phyloP scores from a whole-genome alignment of 2,797 vertebrate genomes.

The Lepus oiostolus region DNA sequence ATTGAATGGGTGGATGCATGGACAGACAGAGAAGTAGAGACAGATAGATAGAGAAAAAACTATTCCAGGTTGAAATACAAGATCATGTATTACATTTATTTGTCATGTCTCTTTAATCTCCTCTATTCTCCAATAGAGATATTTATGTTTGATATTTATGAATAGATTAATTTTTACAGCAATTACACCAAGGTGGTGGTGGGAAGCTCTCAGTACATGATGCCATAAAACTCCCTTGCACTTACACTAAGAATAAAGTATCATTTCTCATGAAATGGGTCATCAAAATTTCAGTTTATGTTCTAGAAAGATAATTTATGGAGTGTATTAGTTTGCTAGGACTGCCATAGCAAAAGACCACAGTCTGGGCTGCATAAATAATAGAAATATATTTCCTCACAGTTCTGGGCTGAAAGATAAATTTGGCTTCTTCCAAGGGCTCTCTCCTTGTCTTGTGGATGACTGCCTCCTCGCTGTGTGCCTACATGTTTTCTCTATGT shows the following conservation, averaged over 20 bases:
- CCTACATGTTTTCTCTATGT: not conserved
- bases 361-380: not conserved
- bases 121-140: conserved; percentile 1
- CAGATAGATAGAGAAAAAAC: not conserved
- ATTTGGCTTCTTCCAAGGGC: not conserved
- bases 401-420: not conserved
- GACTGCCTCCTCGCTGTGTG: not conserved
- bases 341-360: not conserved
- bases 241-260: not conserved
- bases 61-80: not conserved
- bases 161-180: not conserved
- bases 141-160: not conserved
- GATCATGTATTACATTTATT: not conserved
- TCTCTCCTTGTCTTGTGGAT: not conserved
- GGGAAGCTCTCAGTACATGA: not conserved
- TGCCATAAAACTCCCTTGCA: not conserved
- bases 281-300: not conserved
- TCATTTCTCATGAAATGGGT: not conserved
- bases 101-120: not conserved
- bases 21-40: not conserved
- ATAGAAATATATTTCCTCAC: not conserved
- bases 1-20: not conserved
- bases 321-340: not conserved
- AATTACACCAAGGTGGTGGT: not conserved
- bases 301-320: not conserved